Evolutionary conservation across 2,888 invertebrate species (phyloP), one percentile per base, ranked within the genome.

Genomic region (Siphonodentalium dalli): DNA sequence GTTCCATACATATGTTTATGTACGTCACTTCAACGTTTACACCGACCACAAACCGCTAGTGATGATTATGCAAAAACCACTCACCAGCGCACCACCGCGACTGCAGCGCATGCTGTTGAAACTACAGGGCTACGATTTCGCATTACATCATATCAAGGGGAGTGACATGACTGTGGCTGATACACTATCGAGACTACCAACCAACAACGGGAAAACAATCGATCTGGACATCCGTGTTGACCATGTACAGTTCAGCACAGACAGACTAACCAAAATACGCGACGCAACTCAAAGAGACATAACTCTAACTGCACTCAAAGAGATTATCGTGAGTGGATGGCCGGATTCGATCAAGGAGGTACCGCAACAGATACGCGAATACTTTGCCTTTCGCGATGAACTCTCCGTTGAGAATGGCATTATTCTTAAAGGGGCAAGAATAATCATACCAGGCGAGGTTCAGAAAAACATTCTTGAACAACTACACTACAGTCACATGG

Each of bases 1-100:
- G 27, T 66, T 61, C 27, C 54, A 63, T 26, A 50, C 58, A 28
- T 61, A 59, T 26, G 48, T 52, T 3, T 60, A 53, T 23, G 57
- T 43, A 13, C 34, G 47, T n/a, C 39, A 7, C 4, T 47, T 59
- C 1, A 49, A 15, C 3, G 45, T 57, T 2, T 9, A 54, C 2
- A 53, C 49, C 18, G 60, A 65, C 24, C 58, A 55, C 38, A 61
- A 58, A 34, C 60, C 53, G 1, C 23, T 63, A 2, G 59, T 54
- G 2, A 13, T 55, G 2, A 64, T 60, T 15, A 18, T 28, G 6
- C 41, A 43, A 26, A 61, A 59, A 45, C 54, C 58, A 3, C 43
- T 62, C 13, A 34, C 28, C 9, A 34, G 40, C 24, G 60, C 57
- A 2, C 58, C 58, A 33, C 29, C 27, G 15, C 24, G 60, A 15